These are phyloP conservation scores for Rhorus exstirpatorius DNA, from an alignment of 2,888 invertebrate species.

Conservation along the genomic window DNA sequence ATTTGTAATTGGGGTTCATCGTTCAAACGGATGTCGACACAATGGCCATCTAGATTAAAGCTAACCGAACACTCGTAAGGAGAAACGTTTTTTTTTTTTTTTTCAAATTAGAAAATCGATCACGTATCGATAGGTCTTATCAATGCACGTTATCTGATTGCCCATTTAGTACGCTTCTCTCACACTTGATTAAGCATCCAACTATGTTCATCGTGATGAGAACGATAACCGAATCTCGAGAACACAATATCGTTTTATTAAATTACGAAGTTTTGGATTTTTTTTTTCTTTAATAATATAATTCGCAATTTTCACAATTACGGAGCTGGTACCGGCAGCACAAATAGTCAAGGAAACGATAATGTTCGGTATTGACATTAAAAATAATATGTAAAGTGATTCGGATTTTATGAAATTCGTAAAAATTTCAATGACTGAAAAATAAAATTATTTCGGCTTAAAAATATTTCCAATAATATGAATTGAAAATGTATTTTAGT, in stretches of 20 bases:
- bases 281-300: too few relatives aligned
- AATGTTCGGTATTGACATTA: too few relatives aligned
- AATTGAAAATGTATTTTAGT: too few relatives aligned
- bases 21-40: neutral
- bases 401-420: too few relatives aligned
- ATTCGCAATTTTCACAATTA: too few relatives aligned
- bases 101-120: constrained; percentile 50
- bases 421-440: too few relatives aligned
- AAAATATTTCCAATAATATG: too few relatives aligned
- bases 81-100: constrained; percentile 40
- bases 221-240: constrained; percentile 26
- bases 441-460: too few relatives aligned
- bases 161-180: constrained; percentile 19
- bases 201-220: constrained; percentile 21
- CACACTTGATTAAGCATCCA: constrained; percentile 24
- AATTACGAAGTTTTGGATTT: too few relatives aligned
- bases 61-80: neutral
- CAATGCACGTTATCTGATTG: constrained; percentile 53
- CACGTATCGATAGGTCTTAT: constrained; percentile 62
- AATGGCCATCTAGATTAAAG: neutral
- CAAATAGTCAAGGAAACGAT: too few relatives aligned
- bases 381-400: too few relatives aligned
- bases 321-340: too few relatives aligned
- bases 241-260: constrained; percentile 18
- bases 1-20: constrained; percentile 6